Evolutionary conservation across 2,797 vertebrate species (phyloP).

Genomic region (Picus viridis): DNA sequence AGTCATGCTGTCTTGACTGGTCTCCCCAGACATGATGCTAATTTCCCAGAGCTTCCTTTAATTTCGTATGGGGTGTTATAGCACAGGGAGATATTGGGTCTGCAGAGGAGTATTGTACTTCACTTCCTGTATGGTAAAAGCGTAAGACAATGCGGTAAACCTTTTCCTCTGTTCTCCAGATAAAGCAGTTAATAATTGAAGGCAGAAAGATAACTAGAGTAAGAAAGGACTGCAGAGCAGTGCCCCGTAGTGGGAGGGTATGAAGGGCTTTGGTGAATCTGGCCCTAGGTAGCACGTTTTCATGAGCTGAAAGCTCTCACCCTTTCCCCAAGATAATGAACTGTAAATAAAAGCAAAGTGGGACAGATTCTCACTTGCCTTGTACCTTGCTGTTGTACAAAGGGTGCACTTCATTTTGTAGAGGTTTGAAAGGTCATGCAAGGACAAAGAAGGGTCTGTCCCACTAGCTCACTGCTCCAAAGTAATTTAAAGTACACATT

Average conservation of each 20-base stretch:
- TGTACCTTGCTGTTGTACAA: neutral
- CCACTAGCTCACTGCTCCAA: slow-evolving; percentile 5
- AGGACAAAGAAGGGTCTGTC: slow-evolving; percentile 21
- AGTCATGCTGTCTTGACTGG: neutral
- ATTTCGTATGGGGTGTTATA: neutral
- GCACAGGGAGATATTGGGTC: neutral
- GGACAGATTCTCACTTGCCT: slow-evolving; percentile 23
- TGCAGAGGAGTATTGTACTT: neutral
- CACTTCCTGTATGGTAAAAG: neutral
- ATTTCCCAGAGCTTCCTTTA: neutral
- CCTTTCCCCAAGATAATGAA: neutral
- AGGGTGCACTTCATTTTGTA: neutral
- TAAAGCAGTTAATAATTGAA: neutral
- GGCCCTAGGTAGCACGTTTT: slow-evolving; percentile 25
- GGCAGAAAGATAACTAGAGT: neutral
- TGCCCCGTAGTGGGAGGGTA: neutral
- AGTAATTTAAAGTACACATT: neutral
- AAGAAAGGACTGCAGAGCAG: neutral
- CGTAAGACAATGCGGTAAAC: neutral
- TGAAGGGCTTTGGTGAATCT: slow-evolving; percentile 53
- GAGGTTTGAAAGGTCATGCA: neutral
- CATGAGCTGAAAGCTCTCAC: neutral
- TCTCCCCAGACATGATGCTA: neutral
- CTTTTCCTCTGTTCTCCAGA: neutral
- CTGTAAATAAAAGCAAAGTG: slow-evolving; percentile 17